Evolutionary conservation across 2,797 vertebrate species (phyloP), one percentile per base, ranked within the genome.

Genomic region (Nothura maculosa): DNA sequence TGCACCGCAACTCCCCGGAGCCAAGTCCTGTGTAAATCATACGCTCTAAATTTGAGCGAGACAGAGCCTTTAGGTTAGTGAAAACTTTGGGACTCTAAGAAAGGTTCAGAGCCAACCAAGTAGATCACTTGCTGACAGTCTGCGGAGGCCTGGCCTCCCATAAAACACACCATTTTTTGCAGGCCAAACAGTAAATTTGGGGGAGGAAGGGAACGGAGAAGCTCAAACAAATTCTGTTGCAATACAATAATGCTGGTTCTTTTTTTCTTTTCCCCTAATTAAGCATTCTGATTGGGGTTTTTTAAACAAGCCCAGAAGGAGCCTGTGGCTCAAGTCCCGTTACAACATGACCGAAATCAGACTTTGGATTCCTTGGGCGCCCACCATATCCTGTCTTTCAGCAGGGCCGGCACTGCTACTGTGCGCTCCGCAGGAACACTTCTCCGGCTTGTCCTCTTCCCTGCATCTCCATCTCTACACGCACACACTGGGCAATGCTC

Each of bases 81-180:
- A 36, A 75, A 75, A 38, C 43, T 28, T 25, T 17, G 57, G 34
- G 76, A 13, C 81, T 92, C 76, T 11, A 24, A 13, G 45, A 73
- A 38, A 32, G 17, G 11, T 62, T 47, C 0, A 0, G 86, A 90
- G 88, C 79, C 86, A 95, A 58, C 32, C 78, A 61, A 88, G 72
- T 30, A 74, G 78, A 92, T 90, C 68, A 74, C 58, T 88, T 12
- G 38, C 63, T 90, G 87, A 89, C 94, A 92, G 85, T 34, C 55
- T 15, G 22, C 0, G 0, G 63, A 54, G 81, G 63, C 38, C 43
- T 50, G 45, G 34, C 24, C 54, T 60, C 67, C 57, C 81, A 90
- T 66, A 92, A 88, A 92, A 80, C 62, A 61, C 72, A 57, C 48
- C 0, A 0, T 45, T 91, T 91, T 76, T 83, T 84, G 85, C 54